phyloP scores from a whole-genome alignment of 2,888 invertebrate species.

The Andrena bicolor region DNA sequence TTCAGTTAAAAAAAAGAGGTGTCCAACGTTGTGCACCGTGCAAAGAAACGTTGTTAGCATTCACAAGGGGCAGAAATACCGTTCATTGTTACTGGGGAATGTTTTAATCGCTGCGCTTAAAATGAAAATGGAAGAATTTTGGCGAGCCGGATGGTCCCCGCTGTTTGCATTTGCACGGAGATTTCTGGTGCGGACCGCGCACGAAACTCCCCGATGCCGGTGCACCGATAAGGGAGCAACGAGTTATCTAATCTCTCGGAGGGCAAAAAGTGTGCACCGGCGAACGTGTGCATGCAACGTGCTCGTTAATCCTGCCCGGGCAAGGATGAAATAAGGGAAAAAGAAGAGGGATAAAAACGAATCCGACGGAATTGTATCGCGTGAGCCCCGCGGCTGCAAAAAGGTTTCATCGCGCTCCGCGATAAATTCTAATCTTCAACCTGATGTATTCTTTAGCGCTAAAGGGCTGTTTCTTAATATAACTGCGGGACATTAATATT shows the following conservation, averaged over 20 bases:
- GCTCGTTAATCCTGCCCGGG: constrained; percentile 62
- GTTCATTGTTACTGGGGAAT: neutral
- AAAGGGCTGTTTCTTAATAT: neutral
- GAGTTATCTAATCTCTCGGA: constrained; percentile 49
- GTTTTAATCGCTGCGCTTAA: neutral
- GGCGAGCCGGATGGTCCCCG: no score
- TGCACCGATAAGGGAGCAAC: constrained; percentile 22
- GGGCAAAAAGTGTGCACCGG: constrained; percentile 20
- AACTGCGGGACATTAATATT: neutral
- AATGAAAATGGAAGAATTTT: neutral
- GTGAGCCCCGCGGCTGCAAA: constrained; percentile 11
- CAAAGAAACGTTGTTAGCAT: neutral
- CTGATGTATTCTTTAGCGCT: neutral
- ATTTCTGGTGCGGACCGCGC: constrained; percentile 1
- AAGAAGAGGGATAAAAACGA: neutral
- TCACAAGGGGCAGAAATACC: neutral
- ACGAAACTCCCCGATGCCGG: constrained; percentile 28
- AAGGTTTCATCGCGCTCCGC: neutral
- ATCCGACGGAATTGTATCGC: constrained; percentile 15
- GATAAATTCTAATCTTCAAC: neutral
- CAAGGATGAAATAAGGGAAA: constrained; percentile 16
- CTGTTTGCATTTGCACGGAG: neutral
- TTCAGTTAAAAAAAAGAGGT: neutral
- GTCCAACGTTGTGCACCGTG: neutral
- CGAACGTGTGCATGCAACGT: constrained; percentile 55